Percentiles rank a stretch among this genome's conserved stretches.
Conservation (phyloP, 2,797 vertebrate genomes). For the Poeciliopsis presidionis region DNA sequence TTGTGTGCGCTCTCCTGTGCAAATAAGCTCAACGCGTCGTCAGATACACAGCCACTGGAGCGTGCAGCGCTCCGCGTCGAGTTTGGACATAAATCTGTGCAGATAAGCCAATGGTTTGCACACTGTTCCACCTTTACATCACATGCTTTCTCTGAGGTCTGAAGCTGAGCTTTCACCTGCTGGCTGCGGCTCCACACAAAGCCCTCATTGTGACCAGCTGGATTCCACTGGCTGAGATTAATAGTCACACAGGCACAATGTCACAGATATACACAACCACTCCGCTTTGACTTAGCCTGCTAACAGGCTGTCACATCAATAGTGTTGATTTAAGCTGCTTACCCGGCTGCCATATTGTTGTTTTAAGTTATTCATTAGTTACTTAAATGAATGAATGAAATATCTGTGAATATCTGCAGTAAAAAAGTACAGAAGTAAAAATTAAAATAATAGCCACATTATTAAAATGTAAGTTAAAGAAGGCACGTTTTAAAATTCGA, state of each 20-base stretch:
- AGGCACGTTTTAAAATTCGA: neutral
- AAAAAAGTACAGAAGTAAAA: neutral
- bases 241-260: slow-evolving; percentile 6
- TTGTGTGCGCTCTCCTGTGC: neutral
- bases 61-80: slow-evolving; percentile 8
- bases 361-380: neutral
- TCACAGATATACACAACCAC: slow-evolving; percentile 4
- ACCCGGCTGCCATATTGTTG: neutral
- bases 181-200: slow-evolving; percentile 49
- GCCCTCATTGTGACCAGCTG: slow-evolving; percentile 47
- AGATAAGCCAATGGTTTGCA: slow-evolving; percentile 17
- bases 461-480: neutral
- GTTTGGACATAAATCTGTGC: neutral
- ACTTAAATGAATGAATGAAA: neutral
- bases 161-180: slow-evolving; percentile 44
- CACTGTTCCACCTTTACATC: slow-evolving; percentile 15
- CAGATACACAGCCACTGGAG: neutral
- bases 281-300: neutral
- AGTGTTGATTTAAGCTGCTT: neutral
- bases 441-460: neutral
- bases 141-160: slow-evolving; percentile 26
- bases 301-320: neutral
- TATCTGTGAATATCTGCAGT: neutral
- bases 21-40: slow-evolving; percentile 5
- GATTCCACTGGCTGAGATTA: slow-evolving; percentile 50